Conservation (phyloP, 2,113 vertebrate genomes). For the Narcine bancroftii region DNA sequence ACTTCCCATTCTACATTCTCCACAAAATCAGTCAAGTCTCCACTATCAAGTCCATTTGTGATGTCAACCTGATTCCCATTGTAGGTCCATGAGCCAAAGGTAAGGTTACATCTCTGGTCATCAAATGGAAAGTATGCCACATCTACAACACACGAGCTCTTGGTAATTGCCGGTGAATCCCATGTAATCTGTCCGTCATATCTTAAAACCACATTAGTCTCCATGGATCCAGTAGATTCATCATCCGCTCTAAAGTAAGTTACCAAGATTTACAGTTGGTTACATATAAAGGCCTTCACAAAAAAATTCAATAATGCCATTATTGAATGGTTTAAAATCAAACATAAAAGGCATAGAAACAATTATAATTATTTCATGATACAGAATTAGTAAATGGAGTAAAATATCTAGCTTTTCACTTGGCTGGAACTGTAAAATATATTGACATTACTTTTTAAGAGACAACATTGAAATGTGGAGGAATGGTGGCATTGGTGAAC, state of each 20-base stretch:
- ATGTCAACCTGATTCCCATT: conserved; percentile 96
- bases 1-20: conserved; percentile 98
- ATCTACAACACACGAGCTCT: conserved; percentile 90
- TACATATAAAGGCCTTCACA: background rate
- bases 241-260: conserved; percentile 72
- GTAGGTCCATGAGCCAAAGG: conserved; percentile 97
- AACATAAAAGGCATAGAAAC: too few relatives aligned
- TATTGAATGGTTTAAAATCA: too few relatives aligned
- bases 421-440: too few relatives aligned
- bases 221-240: conserved; percentile 75
- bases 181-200: conserved; percentile 88
- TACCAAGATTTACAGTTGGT: background rate
- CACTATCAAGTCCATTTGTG: conserved; percentile 72
- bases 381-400: background rate
- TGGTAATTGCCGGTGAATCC: conserved; percentile 92
- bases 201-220: conserved; percentile 85
- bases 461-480: background rate
- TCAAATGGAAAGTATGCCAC: conserved; percentile 96
- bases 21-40: conserved; percentile 88
- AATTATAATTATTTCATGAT: background rate
- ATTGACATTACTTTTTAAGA: background rate
- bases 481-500: background rate
- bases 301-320: background rate
- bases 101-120: conserved; percentile 87
- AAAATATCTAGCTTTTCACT: background rate